These are phyloP conservation scores for Pseudomugil tenellus DNA, from an alignment of 2,797 vertebrate species.

Conservation along the genomic window DNA sequence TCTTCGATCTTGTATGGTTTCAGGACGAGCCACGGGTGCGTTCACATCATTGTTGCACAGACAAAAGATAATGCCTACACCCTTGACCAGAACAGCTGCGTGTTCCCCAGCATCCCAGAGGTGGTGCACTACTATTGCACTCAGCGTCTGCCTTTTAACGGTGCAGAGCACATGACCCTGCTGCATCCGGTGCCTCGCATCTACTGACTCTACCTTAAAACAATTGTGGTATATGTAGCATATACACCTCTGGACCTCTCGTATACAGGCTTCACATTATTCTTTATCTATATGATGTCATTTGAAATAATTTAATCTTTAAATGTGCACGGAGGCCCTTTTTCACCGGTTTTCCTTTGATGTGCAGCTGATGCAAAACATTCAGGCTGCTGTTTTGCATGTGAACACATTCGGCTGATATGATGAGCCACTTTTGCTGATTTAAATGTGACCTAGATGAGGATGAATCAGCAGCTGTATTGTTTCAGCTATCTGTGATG, in stretches of 20 bases:
- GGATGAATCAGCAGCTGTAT: neutral
- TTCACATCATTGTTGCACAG: slow-evolving; percentile 96
- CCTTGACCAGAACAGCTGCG: slow-evolving; percentile 90
- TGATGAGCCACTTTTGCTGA: slow-evolving; percentile 41
- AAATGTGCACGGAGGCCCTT: slow-evolving; percentile 6
- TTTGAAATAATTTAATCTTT: slow-evolving; percentile 10
- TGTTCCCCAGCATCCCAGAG: slow-evolving; percentile 91
- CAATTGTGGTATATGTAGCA: slow-evolving; percentile 21
- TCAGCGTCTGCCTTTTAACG: slow-evolving; percentile 91
- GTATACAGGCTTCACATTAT: neutral
- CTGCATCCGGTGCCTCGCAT: slow-evolving; percentile 86
- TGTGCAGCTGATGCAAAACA: slow-evolving; percentile 66
- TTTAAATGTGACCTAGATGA: slow-evolving; percentile 45
- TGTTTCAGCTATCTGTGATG: slow-evolving; percentile 18
- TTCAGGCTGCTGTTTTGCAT: slow-evolving; percentile 61
- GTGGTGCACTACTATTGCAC: slow-evolving; percentile 92
- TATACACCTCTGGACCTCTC: slow-evolving; percentile 31
- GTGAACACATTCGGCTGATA: slow-evolving; percentile 25
- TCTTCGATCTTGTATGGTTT: slow-evolving; percentile 8
- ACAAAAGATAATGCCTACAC: slow-evolving; percentile 93
- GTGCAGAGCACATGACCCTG: slow-evolving; percentile 93
- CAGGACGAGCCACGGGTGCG: slow-evolving; percentile 92
- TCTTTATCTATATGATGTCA: neutral
- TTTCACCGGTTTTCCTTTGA: slow-evolving; percentile 33
- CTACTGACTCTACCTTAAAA: slow-evolving; percentile 62